A percentile compares a stretch with the other conserved stretches of the same genome.
These are phyloP conservation scores for Syncerus caffer DNA, from an alignment of 2,797 vertebrate species.

Conservation along the genomic window DNA sequence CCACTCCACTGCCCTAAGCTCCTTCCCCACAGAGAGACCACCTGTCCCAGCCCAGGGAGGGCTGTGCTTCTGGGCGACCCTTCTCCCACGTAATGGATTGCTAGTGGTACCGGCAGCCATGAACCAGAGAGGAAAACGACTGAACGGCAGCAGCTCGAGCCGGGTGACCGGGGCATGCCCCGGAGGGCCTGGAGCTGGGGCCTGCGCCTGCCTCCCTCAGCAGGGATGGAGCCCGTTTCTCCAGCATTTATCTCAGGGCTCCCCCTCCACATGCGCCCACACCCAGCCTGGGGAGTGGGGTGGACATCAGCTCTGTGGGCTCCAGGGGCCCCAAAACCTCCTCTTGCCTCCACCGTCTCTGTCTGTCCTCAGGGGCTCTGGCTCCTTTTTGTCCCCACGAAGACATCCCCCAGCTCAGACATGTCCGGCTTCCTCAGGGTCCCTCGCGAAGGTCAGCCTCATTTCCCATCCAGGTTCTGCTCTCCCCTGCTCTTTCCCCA, in stretches of 20 bases:
- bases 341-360: not conserved
- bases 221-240: not conserved
- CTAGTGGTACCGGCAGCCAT: rapidly evolving
- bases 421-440: not conserved
- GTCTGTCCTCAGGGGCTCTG: not conserved
- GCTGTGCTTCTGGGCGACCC: not conserved
- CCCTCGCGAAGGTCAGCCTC: not conserved
- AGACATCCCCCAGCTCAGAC: not conserved
- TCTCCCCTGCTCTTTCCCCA: not conserved
- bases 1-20: not conserved
- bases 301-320: no score
- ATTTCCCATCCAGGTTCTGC: not conserved
- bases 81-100: rapidly evolving
- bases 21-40: not conserved
- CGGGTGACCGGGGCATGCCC: not conserved
- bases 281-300: not conserved
- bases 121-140: not conserved
- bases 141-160: no score
- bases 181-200: not conserved
- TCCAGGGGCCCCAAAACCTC: not conserved
- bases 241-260: not conserved
- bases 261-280: not conserved
- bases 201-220: no score
- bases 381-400: not conserved
- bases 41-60: not conserved